Percentiles rank a stretch among this genome's conserved stretches.
These are phyloP conservation scores for Stenopsyche tienmushanensis DNA, from an alignment of 1,140 invertebrate genomes.

Conservation along the genomic window DNA sequence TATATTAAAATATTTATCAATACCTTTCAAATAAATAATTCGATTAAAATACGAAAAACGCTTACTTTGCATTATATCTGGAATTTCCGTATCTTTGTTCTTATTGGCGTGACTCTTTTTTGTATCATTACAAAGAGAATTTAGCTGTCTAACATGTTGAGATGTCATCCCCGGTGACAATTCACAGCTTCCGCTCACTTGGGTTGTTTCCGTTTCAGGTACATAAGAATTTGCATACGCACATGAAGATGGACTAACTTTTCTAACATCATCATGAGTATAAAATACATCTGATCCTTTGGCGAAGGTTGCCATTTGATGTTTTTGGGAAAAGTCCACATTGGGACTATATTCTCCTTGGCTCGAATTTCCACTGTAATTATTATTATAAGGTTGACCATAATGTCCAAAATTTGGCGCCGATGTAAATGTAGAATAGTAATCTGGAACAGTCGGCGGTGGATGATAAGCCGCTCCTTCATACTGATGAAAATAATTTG, in stretches of 20 bases:
- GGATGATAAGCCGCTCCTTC: constrained; percentile 28
- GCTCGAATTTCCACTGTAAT: constrained; percentile 20
- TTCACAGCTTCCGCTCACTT: constrained; percentile 16
- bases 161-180: constrained; percentile 30
- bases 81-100: constrained; percentile 19
- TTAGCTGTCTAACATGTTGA: constrained; percentile 38
- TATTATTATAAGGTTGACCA: constrained; percentile 16
- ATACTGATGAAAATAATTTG: constrained; percentile 31
- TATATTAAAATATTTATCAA: constrained; percentile 4
- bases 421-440: constrained; percentile 7
- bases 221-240: constrained; percentile 34
- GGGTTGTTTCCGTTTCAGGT: constrained; percentile 34
- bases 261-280: constrained; percentile 20
- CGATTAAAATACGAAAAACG: background rate
- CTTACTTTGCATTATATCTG: constrained; percentile 39
- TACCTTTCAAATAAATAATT: constrained; percentile 8
- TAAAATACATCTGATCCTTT: constrained; percentile 23
- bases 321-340: background rate
- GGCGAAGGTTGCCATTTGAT: background rate
- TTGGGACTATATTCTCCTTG: too few relatives aligned
- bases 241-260: constrained; percentile 18
- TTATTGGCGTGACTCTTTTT: constrained; percentile 18
- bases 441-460: constrained; percentile 19
- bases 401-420: constrained; percentile 22
- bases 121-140: constrained; percentile 30